Conservation (phyloP, 2,113 vertebrate genomes). For the Helogale parvula region DNA sequence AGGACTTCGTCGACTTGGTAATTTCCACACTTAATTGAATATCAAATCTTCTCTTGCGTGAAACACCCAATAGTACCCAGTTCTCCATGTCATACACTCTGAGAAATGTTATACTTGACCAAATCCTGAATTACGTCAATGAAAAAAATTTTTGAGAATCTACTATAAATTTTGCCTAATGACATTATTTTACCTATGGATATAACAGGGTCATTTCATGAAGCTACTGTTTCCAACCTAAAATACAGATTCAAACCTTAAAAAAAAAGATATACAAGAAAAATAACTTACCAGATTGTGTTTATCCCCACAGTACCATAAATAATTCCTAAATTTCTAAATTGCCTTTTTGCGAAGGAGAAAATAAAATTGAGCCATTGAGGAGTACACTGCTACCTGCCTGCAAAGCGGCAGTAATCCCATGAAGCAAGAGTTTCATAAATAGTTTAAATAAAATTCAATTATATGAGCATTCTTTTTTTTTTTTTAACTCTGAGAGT, state of each 20-base stretch:
- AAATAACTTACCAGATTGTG: constrained; percentile 70
- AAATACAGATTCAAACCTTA: background rate
- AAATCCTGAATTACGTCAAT: background rate
- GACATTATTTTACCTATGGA: background rate
- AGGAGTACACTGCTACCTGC: constrained; percentile 33
- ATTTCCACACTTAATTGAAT: background rate
- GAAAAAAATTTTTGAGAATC: constrained; percentile 21
- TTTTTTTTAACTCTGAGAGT: background rate
- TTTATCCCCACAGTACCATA: constrained; percentile 69
- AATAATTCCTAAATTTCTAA: constrained; percentile 74
- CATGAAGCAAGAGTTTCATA: background rate
- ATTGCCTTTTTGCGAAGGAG: constrained; percentile 59
- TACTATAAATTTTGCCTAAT: background rate
- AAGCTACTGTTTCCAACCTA: constrained; percentile 17
- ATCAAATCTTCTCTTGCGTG: background rate
- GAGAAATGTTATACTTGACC: background rate
- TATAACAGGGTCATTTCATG: background rate
- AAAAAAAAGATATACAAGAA: constrained; percentile 53
- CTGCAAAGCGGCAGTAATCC: constrained; percentile 36
- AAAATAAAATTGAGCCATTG: constrained; percentile 49
- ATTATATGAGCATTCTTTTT: background rate
- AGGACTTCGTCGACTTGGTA: background rate
- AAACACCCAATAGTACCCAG: background rate
- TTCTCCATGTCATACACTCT: background rate
- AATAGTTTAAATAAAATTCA: constrained; percentile 66